These are phyloP conservation scores for Rhinolophus sinicus DNA, from an alignment of 2,113 vertebrate genomes.

Conservation along the genomic window DNA sequence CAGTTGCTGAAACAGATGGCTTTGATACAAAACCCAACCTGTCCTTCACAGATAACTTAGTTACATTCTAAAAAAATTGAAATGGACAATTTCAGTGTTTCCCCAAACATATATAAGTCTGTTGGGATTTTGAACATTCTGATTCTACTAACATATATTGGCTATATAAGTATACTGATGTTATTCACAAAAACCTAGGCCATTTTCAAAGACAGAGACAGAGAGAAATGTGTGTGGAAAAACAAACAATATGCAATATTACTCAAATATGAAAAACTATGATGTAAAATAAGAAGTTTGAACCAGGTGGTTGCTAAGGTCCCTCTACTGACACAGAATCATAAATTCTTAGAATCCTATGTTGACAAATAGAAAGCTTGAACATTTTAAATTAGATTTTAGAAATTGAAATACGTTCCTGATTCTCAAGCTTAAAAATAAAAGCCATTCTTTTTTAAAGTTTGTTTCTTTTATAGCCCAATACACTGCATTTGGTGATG, in stretches of 20 bases:
- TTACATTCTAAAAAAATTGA: slow-evolving; percentile 88
- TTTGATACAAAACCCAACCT: slow-evolving; percentile 94
- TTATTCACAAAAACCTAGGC: slow-evolving; percentile 46
- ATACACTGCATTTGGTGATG: background rate
- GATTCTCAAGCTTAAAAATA: slow-evolving; percentile 37
- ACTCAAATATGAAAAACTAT: slow-evolving; percentile 48
- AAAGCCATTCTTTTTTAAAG: slow-evolving; percentile 16
- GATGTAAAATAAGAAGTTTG: slow-evolving; percentile 17
- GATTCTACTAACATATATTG: slow-evolving; percentile 50
- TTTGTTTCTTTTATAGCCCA: background rate
- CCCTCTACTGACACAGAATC: slow-evolving; percentile 16
- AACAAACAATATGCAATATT: slow-evolving; percentile 36
- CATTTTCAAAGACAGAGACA: background rate
- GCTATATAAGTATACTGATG: slow-evolving; percentile 34
- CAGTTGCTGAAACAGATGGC: slow-evolving; percentile 88
- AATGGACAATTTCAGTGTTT: slow-evolving; percentile 74
- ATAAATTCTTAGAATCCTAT: slow-evolving; percentile 42
- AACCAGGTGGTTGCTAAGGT: background rate
- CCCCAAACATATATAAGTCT: slow-evolving; percentile 62
- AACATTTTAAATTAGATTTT: slow-evolving; percentile 37
- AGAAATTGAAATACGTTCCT: background rate
- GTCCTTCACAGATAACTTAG: slow-evolving; percentile 94
- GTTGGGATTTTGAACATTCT: slow-evolving; percentile 78
- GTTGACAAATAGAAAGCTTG: background rate
- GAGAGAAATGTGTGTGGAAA: slow-evolving; percentile 32